Conservation (phyloP, 37 sponge, comb jelly and placozoan species). For the Beroe ovata region DNA sequence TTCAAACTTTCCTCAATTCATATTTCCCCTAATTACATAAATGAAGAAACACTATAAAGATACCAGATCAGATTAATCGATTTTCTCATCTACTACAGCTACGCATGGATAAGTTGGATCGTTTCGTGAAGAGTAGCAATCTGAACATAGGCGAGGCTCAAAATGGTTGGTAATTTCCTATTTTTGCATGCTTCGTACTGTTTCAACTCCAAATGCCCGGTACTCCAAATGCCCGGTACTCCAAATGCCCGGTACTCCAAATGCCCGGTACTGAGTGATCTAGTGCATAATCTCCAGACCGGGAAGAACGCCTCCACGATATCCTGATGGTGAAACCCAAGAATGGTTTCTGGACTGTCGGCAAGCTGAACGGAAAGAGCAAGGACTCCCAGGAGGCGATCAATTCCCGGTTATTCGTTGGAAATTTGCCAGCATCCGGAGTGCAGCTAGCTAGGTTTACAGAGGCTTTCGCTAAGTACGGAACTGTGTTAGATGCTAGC, state of each 20-base stretch:
- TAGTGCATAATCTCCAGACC: too few relatives aligned
- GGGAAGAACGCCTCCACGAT: conserved; percentile 22
- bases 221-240: too few relatives aligned
- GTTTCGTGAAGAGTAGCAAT: conserved; percentile 11
- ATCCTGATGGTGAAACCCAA: conserved; percentile 55
- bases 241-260: too few relatives aligned
- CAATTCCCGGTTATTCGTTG: conserved; percentile 50
- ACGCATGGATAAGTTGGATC: conserved; percentile 6
- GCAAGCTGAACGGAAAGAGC: conserved; percentile 48
- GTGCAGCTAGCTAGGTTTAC: conserved; percentile 1
- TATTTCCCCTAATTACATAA: too few relatives aligned
- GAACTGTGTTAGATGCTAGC: conserved; percentile 26
- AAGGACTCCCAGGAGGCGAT: conserved; percentile 34
- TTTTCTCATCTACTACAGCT: too few relatives aligned
- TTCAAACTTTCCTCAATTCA: too few relatives aligned
- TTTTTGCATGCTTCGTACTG: too few relatives aligned
- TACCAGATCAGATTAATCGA: too few relatives aligned
- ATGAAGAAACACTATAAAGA: too few relatives aligned
- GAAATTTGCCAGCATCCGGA: conserved; percentile 10
- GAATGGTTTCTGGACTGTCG: conserved; percentile 36
- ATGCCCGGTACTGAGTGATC: too few relatives aligned
- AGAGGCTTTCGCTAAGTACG: conserved; percentile 44
- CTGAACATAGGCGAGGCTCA: not conserved
- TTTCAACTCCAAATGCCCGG: too few relatives aligned
- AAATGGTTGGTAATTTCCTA: not conserved